Evolutionary conservation across 2,888 invertebrate genomes (phyloP).

Genomic region (Campoplex capitator): DNA sequence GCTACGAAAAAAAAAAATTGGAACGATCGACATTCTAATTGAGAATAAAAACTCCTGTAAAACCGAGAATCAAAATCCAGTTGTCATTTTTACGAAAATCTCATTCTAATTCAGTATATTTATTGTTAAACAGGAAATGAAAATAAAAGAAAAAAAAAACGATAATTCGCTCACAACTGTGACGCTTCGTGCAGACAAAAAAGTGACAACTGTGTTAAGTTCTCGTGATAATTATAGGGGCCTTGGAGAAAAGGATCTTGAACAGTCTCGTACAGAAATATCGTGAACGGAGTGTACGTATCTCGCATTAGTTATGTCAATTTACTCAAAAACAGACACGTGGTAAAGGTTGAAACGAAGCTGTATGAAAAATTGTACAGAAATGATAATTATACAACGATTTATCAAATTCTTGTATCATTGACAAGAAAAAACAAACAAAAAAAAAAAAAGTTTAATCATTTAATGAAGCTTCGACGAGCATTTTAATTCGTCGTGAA

Average conservation of each 20-base stretch:
- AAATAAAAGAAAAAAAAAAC: background rate
- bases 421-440: background rate
- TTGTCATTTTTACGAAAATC: background rate
- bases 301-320: conserved; percentile 25
- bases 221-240: conserved; percentile 25
- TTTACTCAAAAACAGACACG: background rate
- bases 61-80: background rate
- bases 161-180: background rate
- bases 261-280: background rate
- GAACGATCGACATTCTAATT: background rate
- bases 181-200: background rate
- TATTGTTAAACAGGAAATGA: background rate
- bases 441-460: too few relatives aligned
- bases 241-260: conserved; percentile 21
- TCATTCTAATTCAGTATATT: background rate
- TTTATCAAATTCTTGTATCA: background rate
- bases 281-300: background rate
- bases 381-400: background rate
- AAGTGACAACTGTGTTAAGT: background rate
- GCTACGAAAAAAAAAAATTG: background rate
- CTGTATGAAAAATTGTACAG: background rate
- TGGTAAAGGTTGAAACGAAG: background rate
- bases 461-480: background rate
- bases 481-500: background rate
- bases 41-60: background rate